Percentiles rank a stretch among this genome's conserved stretches.
Evolutionary conservation across 2,888 invertebrate species (phyloP).

Genomic region (Tipula vernalis): DNA sequence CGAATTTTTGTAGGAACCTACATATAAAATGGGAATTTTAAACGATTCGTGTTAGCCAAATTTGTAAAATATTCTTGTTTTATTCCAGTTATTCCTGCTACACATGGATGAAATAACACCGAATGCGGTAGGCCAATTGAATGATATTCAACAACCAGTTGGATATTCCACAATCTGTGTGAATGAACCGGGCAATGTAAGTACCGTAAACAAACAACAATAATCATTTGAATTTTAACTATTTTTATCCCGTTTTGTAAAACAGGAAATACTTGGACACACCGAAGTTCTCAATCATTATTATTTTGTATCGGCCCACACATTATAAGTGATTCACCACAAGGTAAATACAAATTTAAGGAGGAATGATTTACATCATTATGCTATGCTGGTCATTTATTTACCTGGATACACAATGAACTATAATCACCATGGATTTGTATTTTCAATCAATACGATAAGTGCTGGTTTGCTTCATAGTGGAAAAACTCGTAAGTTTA

Average conservation of each 20-base stretch:
- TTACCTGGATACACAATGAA: conserved; percentile 85
- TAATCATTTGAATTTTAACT: no score
- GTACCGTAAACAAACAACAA: background rate
- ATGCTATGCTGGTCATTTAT: conserved; percentile 78
- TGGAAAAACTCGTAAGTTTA: conserved; percentile 64
- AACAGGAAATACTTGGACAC: conserved; percentile 67
- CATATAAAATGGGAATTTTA: no score
- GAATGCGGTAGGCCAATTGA: conserved; percentile 40
- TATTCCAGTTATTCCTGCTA: conserved; percentile 62
- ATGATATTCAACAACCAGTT: conserved; percentile 38
- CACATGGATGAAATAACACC: conserved; percentile 74
- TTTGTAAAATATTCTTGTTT: background rate
- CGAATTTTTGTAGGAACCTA: no score
- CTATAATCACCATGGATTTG: conserved; percentile 70
- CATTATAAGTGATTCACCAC: conserved; percentile 53
- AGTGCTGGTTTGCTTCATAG: conserved; percentile 53
- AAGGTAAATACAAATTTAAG: conserved; percentile 48
- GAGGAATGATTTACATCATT: conserved; percentile 74
- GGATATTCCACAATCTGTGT: conserved; percentile 70
- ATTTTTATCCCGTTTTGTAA: conserved; percentile 11
- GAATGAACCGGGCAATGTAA: conserved; percentile 53
- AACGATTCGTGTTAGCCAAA: no score
- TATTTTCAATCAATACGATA: conserved; percentile 74
- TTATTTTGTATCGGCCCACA: conserved; percentile 73
- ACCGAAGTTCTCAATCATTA: conserved; percentile 74